Conservation (phyloP, 2,113 vertebrate species). For the Tychaedon coryphoeus region DNA sequence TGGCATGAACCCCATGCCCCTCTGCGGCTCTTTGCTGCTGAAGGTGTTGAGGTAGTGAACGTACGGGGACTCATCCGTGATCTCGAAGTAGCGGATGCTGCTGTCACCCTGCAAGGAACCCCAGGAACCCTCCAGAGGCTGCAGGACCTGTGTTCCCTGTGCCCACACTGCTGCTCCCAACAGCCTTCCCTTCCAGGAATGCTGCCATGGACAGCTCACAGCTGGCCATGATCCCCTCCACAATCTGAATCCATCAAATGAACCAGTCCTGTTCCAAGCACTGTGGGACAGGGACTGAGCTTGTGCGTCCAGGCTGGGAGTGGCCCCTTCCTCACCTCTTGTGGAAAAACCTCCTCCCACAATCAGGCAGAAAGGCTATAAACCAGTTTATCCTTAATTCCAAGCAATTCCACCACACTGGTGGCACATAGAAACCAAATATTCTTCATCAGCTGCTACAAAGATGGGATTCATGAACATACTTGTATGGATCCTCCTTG, state of each 20-base stretch:
- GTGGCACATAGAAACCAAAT: not conserved
- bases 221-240: not conserved
- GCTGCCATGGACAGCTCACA: not conserved
- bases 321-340: not conserved
- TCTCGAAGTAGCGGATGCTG: slow-evolving; percentile 98
- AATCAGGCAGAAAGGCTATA: not conserved
- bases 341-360: not conserved
- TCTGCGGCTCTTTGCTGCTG: slow-evolving; percentile 93
- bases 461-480: not conserved
- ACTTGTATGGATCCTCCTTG: not conserved
- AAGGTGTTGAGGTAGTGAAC: slow-evolving; percentile 97
- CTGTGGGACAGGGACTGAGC: not conserved
- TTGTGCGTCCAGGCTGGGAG: not conserved
- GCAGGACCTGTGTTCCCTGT: fast-evolving
- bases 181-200: not conserved
- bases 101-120: slow-evolving; percentile 85
- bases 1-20: slow-evolving; percentile 99
- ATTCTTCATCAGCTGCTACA: not conserved
- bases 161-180: not conserved
- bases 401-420: not conserved
- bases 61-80: slow-evolving; percentile 92
- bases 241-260: not conserved
- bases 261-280: not conserved
- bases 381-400: not conserved
- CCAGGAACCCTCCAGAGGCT: not conserved